Conservation (phyloP, 2,113 vertebrate genomes). For the Podocnemis expansa region DNA sequence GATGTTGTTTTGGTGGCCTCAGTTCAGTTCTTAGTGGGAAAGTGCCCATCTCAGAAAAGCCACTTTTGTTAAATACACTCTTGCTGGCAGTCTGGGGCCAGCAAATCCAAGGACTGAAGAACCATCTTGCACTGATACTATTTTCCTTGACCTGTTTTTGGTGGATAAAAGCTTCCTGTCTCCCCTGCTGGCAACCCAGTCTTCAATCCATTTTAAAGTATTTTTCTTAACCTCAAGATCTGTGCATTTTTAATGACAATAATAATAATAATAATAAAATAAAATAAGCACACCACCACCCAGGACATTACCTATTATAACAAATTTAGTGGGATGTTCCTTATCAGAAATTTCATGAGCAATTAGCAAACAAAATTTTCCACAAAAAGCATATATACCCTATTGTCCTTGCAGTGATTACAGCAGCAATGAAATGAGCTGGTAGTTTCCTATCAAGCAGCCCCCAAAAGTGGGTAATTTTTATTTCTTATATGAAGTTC, state of each 20-base stretch:
- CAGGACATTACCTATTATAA: background rate
- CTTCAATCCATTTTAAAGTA: no score
- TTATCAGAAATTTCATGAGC: constrained; percentile 16
- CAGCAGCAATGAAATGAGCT: constrained; percentile 9
- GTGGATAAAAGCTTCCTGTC: background rate
- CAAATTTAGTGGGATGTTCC: background rate
- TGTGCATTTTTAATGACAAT: background rate
- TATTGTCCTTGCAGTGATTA: background rate
- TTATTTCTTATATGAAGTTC: constrained; percentile 64
- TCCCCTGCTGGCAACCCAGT: background rate
- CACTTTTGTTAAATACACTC: background rate
- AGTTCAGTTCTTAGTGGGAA: background rate
- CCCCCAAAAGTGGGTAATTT: constrained; percentile 59
- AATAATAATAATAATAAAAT: background rate
- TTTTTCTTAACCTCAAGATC: background rate
- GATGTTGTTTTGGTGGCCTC: background rate
- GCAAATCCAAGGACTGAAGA: background rate
- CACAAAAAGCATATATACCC: background rate
- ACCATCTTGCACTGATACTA: background rate
- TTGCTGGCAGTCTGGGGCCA: rapidly evolving
- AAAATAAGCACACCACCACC: background rate
- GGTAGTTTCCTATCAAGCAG: constrained; percentile 61
- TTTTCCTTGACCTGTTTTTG: rapidly evolving
- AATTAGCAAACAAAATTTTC: constrained; percentile 5
- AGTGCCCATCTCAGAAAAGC: background rate